These are phyloP conservation scores for Sycobia sp. DNA, from an alignment of 1,140 invertebrate species.

Conservation along the genomic window DNA sequence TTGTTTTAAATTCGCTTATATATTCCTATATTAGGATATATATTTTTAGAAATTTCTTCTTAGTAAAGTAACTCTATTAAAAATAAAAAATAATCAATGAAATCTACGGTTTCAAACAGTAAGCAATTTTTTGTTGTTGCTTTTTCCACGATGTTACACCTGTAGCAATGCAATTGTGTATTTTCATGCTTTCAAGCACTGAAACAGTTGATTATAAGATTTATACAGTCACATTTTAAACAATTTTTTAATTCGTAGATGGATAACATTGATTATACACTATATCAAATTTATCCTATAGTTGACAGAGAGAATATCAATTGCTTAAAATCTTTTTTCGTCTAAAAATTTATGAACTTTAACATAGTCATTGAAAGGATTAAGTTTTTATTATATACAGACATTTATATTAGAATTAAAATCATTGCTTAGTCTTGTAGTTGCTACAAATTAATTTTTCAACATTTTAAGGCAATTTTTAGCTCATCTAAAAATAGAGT, in stretches of 20 bases:
- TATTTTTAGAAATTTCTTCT: conserved; percentile 1
- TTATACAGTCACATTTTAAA: conserved; percentile 8
- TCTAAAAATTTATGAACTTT: conserved; percentile 18
- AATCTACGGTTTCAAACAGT: conserved; percentile 3
- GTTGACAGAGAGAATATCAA: no score
- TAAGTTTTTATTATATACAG: conserved; percentile 3
- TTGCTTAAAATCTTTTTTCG: background rate
- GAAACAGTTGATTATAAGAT: conserved; percentile 4
- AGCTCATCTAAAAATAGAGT: conserved; percentile 20
- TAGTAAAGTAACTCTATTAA: conserved; percentile 30
- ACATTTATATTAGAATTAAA: background rate
- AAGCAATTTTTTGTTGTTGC: conserved; percentile 8
- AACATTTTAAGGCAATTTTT: conserved; percentile 20
- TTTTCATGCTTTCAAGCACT: no score
- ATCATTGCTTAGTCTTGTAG: background rate
- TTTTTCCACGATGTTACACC: no score
- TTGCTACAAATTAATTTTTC: conserved; percentile 13
- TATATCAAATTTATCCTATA: no score
- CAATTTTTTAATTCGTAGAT: background rate
- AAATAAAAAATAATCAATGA: conserved; percentile 29
- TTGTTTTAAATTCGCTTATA: no score
- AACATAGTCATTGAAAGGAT: conserved; percentile 3
- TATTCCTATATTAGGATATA: no score
- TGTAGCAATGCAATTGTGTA: no score
- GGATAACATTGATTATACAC: no score